Percentiles rank a stretch among this genome's conserved stretches.
These are phyloP conservation scores for Rutpela maculata DNA, from an alignment of 2,888 invertebrate species.

Conservation along the genomic window DNA sequence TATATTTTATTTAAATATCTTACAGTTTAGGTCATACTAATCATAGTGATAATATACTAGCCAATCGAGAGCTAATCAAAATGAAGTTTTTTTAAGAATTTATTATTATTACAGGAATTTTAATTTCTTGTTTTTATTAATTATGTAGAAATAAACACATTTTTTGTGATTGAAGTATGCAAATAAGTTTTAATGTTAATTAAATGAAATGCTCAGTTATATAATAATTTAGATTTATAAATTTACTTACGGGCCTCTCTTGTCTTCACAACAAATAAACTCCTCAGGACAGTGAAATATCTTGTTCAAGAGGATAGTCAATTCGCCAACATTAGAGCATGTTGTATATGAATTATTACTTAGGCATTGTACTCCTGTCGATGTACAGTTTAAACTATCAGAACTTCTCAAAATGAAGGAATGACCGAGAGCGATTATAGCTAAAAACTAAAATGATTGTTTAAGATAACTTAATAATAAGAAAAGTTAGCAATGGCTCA, in stretches of 20 bases:
- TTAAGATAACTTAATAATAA: neutral
- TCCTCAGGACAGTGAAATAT: slow-evolving; percentile 2
- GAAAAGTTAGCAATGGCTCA: too few relatives aligned
- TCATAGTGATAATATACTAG: too few relatives aligned
- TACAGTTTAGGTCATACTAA: neutral
- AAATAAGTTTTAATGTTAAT: too few relatives aligned
- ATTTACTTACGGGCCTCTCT: neutral
- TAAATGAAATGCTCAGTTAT: too few relatives aligned
- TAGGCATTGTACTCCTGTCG: slow-evolving; percentile 11
- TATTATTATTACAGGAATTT: too few relatives aligned
- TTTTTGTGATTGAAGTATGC: too few relatives aligned
- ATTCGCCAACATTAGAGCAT: neutral
- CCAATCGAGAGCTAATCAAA: too few relatives aligned
- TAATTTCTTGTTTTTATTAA: too few relatives aligned
- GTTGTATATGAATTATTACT: slow-evolving; percentile 2
- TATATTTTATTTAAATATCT: neutral
- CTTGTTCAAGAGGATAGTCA: neutral
- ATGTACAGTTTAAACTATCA: neutral
- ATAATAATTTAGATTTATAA: too few relatives aligned
- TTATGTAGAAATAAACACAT: too few relatives aligned
- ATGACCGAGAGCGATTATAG: neutral
- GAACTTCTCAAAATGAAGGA: neutral
- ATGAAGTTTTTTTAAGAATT: too few relatives aligned
- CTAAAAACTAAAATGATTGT: neutral
- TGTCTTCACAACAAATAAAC: neutral